These are phyloP conservation scores for Pseudomugil tenellus DNA, from an alignment of 2,797 vertebrate species.

Conservation along the genomic window DNA sequence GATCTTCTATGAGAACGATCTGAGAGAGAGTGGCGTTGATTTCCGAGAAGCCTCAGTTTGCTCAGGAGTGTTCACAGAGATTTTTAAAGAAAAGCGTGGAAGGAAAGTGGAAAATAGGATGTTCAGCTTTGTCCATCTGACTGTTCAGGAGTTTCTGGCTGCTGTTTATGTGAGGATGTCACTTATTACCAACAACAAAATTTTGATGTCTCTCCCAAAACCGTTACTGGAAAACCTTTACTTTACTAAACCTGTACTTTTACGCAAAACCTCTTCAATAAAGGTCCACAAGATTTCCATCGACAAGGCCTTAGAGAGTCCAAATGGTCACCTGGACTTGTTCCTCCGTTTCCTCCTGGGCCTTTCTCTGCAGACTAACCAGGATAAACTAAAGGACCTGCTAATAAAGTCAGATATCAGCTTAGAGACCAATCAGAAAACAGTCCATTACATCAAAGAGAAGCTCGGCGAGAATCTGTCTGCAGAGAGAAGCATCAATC, in stretches of 20 bases:
- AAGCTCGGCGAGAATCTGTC: constrained; percentile 21
- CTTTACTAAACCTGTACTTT: too few relatives aligned
- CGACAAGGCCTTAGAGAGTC: constrained; percentile 27
- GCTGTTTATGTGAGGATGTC: constrained; percentile 28
- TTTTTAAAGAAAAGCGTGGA: constrained; percentile 32
- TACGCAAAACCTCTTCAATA: background rate
- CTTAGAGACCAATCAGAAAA: constrained; percentile 8
- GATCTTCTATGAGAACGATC: constrained; percentile 36
- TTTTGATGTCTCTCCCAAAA: background rate
- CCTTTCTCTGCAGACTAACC: constrained; percentile 21
- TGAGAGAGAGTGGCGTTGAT: constrained; percentile 10
- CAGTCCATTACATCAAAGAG: constrained; percentile 29
- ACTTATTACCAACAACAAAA: background rate
- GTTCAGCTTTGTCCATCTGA: constrained; percentile 45
- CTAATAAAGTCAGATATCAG: background rate
- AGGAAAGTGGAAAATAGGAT: constrained; percentile 20
- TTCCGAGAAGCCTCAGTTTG: constrained; percentile 8
- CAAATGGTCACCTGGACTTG: constrained; percentile 38
- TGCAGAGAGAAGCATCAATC: constrained; percentile 26
- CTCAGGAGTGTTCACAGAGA: constrained; percentile 48
- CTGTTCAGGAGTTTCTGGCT: constrained; percentile 42
- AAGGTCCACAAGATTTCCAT: constrained; percentile 12
- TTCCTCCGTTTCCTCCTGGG: constrained; percentile 49
- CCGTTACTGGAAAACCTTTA: background rate
- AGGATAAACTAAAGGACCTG: constrained; percentile 8